A percentile compares a stretch with the other conserved stretches of the same genome.
These are phyloP conservation scores for Pyrrhosoma nymphula DNA, from an alignment of 2,888 invertebrate genomes.

Conservation along the genomic window DNA sequence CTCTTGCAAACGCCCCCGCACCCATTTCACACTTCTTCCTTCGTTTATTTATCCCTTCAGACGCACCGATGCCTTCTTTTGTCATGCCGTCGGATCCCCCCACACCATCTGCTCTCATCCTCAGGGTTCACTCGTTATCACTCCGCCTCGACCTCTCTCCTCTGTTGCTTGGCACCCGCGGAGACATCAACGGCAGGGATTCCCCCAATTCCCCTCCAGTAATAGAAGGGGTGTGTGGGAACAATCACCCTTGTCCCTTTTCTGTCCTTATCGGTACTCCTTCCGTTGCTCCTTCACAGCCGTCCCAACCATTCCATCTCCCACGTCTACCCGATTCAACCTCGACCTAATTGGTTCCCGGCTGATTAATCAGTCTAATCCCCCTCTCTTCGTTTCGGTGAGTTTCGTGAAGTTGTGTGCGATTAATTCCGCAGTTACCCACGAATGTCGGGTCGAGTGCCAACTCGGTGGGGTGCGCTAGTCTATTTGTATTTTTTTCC, in stretches of 20 bases:
- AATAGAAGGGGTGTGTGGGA: not conserved
- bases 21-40: not conserved
- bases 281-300: not conserved
- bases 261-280: not conserved
- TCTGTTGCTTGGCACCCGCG: not conserved
- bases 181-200: not conserved
- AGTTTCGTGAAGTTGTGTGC: not conserved
- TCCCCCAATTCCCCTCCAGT: not conserved
- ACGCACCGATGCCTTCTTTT: conserved; percentile 8
- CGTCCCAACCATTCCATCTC: not conserved
- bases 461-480: too few relatives aligned
- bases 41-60: not conserved
- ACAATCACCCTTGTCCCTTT: not conserved
- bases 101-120: not conserved
- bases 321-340: too few relatives aligned
- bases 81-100: not conserved
- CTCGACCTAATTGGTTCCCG: not conserved
- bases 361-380: not conserved
- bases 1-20: not conserved
- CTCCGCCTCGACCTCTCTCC: not conserved
- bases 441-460: too few relatives aligned
- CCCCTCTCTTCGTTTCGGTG: not conserved
- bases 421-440: not conserved
- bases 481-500: too few relatives aligned
- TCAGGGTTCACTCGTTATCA: not conserved